Percentiles rank a stretch among this genome's conserved stretches.
phyloP scores from a whole-genome alignment of 2,888 invertebrate genomes.

The Peribatodes rhomboidaria region DNA sequence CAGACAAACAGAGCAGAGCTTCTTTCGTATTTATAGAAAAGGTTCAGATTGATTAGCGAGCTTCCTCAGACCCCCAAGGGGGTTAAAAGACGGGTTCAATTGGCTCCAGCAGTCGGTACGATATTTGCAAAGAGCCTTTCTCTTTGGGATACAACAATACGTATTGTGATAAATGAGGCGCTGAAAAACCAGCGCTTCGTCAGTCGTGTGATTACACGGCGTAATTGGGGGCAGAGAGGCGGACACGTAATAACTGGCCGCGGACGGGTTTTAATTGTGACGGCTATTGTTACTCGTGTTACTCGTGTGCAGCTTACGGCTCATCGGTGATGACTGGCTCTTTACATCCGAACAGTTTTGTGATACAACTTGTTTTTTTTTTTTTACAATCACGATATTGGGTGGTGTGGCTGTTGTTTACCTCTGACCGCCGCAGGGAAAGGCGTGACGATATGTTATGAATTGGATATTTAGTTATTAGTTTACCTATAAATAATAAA shows the following conservation, averaged over 20 bases:
- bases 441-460: too few species aligned
- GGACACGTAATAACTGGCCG: conserved; percentile 29
- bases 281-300: conserved; percentile 16
- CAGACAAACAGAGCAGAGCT: too few species aligned
- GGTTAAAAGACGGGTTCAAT: too few species aligned
- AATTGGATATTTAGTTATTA: too few species aligned
- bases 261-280: conserved; percentile 27
- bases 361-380: background rate
- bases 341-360: background rate
- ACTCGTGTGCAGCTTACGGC: conserved; percentile 2
- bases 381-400: too few species aligned
- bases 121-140: background rate
- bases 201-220: conserved; percentile 30
- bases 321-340: conserved; percentile 16
- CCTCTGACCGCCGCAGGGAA: too few species aligned
- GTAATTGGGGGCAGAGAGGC: conserved; percentile 33
- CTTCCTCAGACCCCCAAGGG: too few species aligned
- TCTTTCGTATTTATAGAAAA: too few species aligned
- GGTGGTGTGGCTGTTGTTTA: too few species aligned
- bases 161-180: conserved; percentile 21
- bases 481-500: too few species aligned
- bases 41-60: too few species aligned
- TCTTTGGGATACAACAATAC: conserved; percentile 1
- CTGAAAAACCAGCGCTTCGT: conserved; percentile 18
- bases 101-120: background rate